phyloP scores from a whole-genome alignment of 2,888 invertebrate species.

The Celastrina argiolus region DNA sequence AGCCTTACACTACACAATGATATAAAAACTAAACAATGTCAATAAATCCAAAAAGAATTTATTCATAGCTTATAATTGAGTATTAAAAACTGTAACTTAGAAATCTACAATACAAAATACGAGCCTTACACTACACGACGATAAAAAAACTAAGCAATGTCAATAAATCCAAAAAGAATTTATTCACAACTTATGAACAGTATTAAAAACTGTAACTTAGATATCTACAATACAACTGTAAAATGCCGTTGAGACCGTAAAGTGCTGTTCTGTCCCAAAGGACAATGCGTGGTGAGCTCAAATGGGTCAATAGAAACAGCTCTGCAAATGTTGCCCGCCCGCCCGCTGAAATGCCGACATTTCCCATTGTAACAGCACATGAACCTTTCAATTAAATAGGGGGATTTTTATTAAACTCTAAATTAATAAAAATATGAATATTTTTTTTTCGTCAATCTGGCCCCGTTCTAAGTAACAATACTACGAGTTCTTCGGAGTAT shows the following conservation, averaged over 20 bases:
- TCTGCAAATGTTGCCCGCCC: conserved; percentile 57
- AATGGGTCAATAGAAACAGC: conserved; percentile 56
- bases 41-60: no score
- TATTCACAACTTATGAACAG: neutral
- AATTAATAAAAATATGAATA: no score
- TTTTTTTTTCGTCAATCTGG: no score
- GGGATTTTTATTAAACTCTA: conserved; percentile 6
- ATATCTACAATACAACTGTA: neutral
- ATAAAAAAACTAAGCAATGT: no score
- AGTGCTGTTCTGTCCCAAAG: conserved; percentile 25
- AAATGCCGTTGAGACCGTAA: conserved; percentile 14
- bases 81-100: neutral
- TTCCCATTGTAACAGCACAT: conserved; percentile 35
- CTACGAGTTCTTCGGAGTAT: no score
- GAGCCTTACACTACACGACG: no score
- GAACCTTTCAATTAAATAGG: conserved; percentile 3
- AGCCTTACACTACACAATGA: no score
- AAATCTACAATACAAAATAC: neutral
- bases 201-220: conserved; percentile 1
- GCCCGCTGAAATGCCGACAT: conserved; percentile 49
- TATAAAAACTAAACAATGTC: no score
- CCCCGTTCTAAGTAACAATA: no score
- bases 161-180: no score
- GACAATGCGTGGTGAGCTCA: conserved; percentile 37
- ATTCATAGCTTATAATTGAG: no score